Percentiles rank a stretch among this genome's conserved stretches.
Evolutionary conservation across 1,140 invertebrate genomes (phyloP).

Genomic region (Drosophila nigrodunni): DNA sequence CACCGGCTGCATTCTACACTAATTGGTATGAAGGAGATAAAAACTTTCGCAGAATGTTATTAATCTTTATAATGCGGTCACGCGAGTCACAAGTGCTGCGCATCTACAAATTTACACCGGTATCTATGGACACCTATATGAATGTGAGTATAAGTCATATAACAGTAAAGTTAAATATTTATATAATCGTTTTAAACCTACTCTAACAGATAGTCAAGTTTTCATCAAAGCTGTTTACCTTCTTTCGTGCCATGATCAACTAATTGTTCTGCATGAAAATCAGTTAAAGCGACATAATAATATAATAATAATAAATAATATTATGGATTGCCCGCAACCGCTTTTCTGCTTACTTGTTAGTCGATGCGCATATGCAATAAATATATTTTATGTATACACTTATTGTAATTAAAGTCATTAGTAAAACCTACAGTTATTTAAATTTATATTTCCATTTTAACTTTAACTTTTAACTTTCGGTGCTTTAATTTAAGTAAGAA

Average conservation of each 20-base stretch:
- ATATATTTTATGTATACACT: too few relatives aligned
- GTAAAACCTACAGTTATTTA: background rate
- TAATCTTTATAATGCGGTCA: conserved; percentile 67
- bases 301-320: too few relatives aligned
- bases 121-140: conserved; percentile 67
- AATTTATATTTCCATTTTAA: background rate
- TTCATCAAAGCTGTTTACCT: conserved; percentile 63
- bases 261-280: background rate
- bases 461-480: background rate
- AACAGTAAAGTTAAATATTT: background rate
- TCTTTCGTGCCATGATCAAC: conserved; percentile 43
- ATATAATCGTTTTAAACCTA: background rate
- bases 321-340: too few relatives aligned
- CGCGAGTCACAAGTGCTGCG: conserved; percentile 45
- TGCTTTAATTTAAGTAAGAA: conserved; percentile 12
- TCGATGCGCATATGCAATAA: too few relatives aligned
- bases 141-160: conserved; percentile 40
- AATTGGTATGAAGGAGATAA: conserved; percentile 77
- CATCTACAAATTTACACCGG: conserved; percentile 64
- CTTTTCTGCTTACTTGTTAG: too few relatives aligned
- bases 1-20: conserved; percentile 66
- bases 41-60: conserved; percentile 62
- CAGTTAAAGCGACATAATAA: too few relatives aligned
- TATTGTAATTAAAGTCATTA: too few relatives aligned
- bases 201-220: conserved; percentile 57